Conservation (phyloP, 2,113 vertebrate species). For the Phylloscopus trochilus region DNA sequence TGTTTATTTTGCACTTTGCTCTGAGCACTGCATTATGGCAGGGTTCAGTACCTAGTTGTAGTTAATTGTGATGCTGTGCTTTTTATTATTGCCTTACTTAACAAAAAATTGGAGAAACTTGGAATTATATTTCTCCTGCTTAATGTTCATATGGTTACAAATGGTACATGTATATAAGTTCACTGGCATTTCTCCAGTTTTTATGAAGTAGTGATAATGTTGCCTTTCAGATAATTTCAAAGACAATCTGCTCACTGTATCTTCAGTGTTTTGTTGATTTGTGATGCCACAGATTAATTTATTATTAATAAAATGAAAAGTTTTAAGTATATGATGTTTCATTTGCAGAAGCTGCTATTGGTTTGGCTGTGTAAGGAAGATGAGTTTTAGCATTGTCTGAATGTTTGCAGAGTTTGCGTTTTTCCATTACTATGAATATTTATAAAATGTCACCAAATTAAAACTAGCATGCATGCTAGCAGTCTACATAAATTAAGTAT, state of each 20-base stretch:
- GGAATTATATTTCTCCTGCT: slow-evolving; percentile 30
- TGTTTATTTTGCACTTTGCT: slow-evolving; percentile 39
- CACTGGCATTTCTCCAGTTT: neutral
- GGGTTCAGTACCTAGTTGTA: neutral
- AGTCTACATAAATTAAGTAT: neutral
- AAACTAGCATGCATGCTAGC: neutral
- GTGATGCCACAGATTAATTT: slow-evolving; percentile 55
- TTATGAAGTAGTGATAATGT: neutral
- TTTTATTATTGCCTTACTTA: slow-evolving; percentile 69
- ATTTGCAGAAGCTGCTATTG: neutral
- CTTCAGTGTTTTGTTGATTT: slow-evolving; percentile 6
- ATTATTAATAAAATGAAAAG: slow-evolving; percentile 70
- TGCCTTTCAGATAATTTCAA: slow-evolving; percentile 23
- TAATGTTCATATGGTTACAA: neutral
- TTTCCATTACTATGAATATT: neutral
- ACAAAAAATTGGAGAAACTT: slow-evolving; percentile 8
- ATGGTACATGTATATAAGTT: neutral
- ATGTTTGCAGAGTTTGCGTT: neutral
- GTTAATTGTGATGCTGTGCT: slow-evolving; percentile 26
- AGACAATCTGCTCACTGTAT: slow-evolving; percentile 41
- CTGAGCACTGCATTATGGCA: neutral
- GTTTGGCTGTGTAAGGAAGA: neutral
- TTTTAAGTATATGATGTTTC: slow-evolving; percentile 7
- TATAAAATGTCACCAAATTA: neutral
- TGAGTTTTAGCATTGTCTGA: neutral